These are phyloP conservation scores for Poeciliopsis presidionis DNA, from an alignment of 2,797 vertebrate species.

Conservation along the genomic window DNA sequence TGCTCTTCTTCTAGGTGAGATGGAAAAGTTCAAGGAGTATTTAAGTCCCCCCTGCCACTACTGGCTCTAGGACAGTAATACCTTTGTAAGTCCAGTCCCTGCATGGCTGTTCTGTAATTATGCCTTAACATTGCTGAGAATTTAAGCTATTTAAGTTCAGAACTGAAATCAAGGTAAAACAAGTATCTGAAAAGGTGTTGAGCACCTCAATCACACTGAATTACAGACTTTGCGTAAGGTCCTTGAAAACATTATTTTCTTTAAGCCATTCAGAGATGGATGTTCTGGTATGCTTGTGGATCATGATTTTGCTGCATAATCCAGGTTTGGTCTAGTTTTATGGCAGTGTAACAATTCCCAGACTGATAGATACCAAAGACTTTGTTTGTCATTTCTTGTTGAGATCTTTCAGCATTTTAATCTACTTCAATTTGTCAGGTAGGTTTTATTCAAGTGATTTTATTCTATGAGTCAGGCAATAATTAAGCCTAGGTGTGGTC, in stretches of 20 bases:
- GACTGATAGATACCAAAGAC: not conserved
- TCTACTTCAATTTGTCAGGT: not conserved
- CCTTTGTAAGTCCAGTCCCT: not conserved
- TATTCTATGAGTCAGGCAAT: not conserved
- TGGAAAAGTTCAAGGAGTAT: constrained; percentile 2
- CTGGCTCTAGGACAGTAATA: not conserved
- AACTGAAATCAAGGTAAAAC: not conserved
- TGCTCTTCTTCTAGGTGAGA: constrained; percentile 5
- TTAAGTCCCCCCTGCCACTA: constrained; percentile 11
- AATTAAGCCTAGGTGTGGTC: not conserved
- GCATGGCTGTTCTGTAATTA: not conserved
- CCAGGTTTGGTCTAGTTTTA: not conserved
- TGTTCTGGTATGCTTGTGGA: not conserved
- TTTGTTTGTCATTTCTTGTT: not conserved
- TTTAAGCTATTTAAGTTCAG: not conserved
- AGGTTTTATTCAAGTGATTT: not conserved
- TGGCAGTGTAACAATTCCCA: not conserved
- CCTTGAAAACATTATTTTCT: not conserved
- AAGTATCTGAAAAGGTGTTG: not conserved
- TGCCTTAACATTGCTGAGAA: not conserved
- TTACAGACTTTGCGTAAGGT: not conserved
- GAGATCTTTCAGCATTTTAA: not conserved
- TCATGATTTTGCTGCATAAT: not conserved
- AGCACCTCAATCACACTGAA: not conserved
- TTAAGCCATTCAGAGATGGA: not conserved